Percentiles rank a stretch among this genome's conserved stretches.
These are phyloP conservation scores for Drosophila cognata DNA, from an alignment of 2,888 invertebrate species.

Conservation along the genomic window DNA sequence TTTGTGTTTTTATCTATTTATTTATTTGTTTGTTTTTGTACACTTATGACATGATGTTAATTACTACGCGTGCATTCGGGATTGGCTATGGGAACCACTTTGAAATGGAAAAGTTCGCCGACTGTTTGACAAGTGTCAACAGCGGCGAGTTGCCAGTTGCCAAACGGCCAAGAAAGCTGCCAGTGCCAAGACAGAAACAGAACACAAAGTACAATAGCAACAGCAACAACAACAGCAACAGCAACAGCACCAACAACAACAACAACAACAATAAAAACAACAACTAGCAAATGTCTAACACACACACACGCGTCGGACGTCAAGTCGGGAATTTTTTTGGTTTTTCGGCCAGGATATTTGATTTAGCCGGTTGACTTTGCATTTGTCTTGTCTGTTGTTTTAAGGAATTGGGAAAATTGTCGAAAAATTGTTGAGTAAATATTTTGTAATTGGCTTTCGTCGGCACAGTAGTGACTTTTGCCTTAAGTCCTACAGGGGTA, in stretches of 20 bases:
- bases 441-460: conserved; percentile 72
- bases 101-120: conserved; percentile 78
- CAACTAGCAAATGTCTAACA: conserved; percentile 7
- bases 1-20: conserved; percentile 74
- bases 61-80: conserved; percentile 68
- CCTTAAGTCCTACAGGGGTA: conserved; percentile 1
- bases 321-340: conserved; percentile 28
- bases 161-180: conserved; percentile 67
- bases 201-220: conserved; percentile 34
- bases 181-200: conserved; percentile 32
- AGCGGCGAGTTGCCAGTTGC: conserved; percentile 62
- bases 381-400: conserved; percentile 41
- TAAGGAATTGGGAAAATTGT: conserved; percentile 62
- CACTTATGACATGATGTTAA: conserved; percentile 82
- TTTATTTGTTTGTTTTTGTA: conserved; percentile 75
- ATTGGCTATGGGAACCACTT: conserved; percentile 61
- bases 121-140: conserved; percentile 71
- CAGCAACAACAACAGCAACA: conserved; percentile 7
- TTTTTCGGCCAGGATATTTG: conserved; percentile 51
- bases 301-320: conserved; percentile 29
- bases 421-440: conserved; percentile 64
- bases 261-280: conserved; percentile 5
- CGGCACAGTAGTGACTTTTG: conserved; percentile 52
- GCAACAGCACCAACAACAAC: neutral
- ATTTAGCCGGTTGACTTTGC: conserved; percentile 54